phyloP scores from a whole-genome alignment of 37 sponge, comb jelly and placozoan species.

The Hexactinellida sp. region DNA sequence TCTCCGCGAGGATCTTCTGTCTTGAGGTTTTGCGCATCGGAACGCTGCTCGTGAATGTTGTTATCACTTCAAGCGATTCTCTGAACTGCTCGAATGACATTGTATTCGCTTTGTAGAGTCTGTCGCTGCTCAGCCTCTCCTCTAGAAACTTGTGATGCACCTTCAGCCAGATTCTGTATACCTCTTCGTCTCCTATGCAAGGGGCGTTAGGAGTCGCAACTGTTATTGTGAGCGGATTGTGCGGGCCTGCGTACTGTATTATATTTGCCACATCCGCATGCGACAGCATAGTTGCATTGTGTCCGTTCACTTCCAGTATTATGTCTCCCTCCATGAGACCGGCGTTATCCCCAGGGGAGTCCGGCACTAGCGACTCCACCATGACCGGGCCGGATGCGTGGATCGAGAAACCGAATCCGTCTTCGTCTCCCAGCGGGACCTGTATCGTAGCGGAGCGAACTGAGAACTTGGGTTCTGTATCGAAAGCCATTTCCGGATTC shows the following conservation, averaged over 20 bases:
- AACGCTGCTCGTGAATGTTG: not conserved
- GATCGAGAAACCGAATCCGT: not conserved
- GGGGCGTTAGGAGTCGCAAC: not conserved
- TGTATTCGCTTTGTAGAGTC: not conserved
- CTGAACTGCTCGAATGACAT: not conserved
- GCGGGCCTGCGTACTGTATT: conserved; percentile 2
- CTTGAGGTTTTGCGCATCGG: conserved; percentile 1
- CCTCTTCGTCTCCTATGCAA: conserved; percentile 9
- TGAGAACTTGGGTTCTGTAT: not conserved
- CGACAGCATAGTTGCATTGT: not conserved
- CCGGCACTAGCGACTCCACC: conserved; percentile 1
- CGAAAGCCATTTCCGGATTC: conserved; percentile 16
- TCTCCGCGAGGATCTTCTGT: not conserved
- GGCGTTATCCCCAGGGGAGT: not conserved
- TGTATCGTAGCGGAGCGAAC: not conserved
- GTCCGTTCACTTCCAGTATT: conserved; percentile 13
- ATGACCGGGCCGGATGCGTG: not conserved
- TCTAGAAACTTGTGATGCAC: conserved; percentile 13
- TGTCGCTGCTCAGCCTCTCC: not conserved
- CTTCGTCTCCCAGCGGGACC: not conserved
- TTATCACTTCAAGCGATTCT: conserved; percentile 1
- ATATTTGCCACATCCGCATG: conserved; percentile 7
- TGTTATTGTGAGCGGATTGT: not conserved
- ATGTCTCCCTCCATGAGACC: conserved; percentile 4
- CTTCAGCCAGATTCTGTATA: not conserved